Evolutionary conservation across 2,888 invertebrate species (phyloP).

Genomic region (Bombylius discolor): DNA sequence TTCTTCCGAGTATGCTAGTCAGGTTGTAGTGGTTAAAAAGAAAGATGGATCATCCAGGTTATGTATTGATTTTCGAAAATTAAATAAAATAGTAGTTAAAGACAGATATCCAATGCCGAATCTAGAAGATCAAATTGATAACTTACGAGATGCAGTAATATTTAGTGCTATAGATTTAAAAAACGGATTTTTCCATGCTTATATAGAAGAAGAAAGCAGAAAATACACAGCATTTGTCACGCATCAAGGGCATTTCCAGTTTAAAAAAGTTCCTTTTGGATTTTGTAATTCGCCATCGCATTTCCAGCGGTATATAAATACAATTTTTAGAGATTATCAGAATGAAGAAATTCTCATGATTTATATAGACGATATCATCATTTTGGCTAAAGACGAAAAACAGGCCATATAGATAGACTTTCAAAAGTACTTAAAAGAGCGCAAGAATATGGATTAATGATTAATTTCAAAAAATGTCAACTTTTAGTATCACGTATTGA

Average conservation of each 20-base stretch:
- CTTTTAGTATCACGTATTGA: neutral
- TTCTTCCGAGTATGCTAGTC: conserved; percentile 20
- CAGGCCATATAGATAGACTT: no score
- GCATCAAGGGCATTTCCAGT: neutral
- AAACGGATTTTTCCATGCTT: conserved; percentile 26
- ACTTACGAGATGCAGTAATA: conserved; percentile 16
- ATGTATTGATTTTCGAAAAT: conserved; percentile 27
- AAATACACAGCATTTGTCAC: conserved; percentile 10
- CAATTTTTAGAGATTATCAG: no score
- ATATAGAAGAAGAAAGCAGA: conserved; percentile 17
- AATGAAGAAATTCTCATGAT: no score
- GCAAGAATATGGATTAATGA: neutral
- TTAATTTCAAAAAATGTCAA: neutral
- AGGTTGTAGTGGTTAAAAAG: conserved; percentile 16
- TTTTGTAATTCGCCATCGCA: neutral
- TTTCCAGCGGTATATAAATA: neutral
- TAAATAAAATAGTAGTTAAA: conserved; percentile 24
- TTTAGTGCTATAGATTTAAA: conserved; percentile 23
- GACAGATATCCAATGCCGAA: conserved; percentile 25
- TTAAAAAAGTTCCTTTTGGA: neutral
- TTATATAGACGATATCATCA: neutral
- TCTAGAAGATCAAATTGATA: conserved; percentile 27
- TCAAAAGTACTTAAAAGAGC: neutral
- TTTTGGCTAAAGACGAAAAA: no score
- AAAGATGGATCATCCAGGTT: conserved; percentile 8